Evolutionary conservation across 2,113 vertebrate genomes (phyloP).

Genomic region (Hemiprocne comata): DNA sequence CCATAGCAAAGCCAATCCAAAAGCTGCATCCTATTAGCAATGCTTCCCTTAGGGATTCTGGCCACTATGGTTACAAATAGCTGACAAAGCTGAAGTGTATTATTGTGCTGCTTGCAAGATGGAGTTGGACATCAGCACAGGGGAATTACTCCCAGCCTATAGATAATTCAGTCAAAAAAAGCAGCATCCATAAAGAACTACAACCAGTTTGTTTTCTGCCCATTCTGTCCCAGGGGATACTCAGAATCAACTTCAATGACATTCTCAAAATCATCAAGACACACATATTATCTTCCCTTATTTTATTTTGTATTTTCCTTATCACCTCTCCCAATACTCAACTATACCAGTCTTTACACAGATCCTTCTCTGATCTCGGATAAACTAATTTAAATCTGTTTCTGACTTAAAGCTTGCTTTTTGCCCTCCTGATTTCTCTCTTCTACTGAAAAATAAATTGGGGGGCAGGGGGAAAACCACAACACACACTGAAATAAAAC

Average conservation of each 20-base stretch:
- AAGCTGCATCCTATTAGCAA: not conserved
- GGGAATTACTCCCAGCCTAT: not conserved
- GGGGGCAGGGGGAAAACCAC: not conserved
- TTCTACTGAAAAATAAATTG: not conserved
- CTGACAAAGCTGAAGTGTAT: constrained; percentile 14
- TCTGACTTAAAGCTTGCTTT: not conserved
- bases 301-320: not conserved
- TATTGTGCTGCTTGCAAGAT: not conserved
- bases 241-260: not conserved
- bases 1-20: not conserved
- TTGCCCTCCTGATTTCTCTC: not conserved
- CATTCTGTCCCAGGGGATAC: not conserved
- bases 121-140: not conserved
- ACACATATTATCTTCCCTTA: fast-evolving
- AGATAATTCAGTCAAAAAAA: not conserved
- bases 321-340: not conserved
- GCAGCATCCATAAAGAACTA: not conserved
- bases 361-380: not conserved
- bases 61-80: not conserved
- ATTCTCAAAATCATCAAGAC: not conserved
- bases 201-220: not conserved
- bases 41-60: not conserved
- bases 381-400: not conserved
- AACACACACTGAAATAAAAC: not conserved
- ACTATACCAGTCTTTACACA: not conserved